These are phyloP conservation scores for Stegodyphus dumicola DNA, from an alignment of 1,140 invertebrate species.

Conservation along the genomic window DNA sequence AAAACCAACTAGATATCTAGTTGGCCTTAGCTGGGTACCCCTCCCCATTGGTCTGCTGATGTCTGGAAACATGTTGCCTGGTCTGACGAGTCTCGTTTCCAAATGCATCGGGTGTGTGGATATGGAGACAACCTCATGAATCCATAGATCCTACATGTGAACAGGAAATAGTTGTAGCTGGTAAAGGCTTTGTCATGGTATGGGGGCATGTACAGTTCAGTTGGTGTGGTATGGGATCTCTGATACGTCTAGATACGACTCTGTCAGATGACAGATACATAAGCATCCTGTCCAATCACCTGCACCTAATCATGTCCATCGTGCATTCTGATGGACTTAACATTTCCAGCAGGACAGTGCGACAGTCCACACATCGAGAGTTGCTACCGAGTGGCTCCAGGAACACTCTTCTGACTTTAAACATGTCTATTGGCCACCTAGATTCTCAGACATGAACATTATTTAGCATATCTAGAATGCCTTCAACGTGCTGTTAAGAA, in stretches of 20 bases:
- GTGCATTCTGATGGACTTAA: background rate
- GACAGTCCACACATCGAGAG: background rate
- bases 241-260: background rate
- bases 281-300: background rate
- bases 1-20: too few species aligned
- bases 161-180: too few species aligned
- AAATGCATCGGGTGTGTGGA: too few species aligned
- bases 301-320: background rate
- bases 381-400: background rate
- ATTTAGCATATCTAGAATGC: background rate
- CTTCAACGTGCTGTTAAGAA: background rate
- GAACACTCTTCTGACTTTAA: background rate
- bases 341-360: background rate
- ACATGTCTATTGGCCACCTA: background rate
- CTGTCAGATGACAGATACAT: background rate
- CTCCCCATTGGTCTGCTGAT: too few species aligned
- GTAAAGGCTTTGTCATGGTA: too few species aligned
- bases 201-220: too few species aligned
- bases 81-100: too few species aligned
- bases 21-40: too few species aligned
- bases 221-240: too few species aligned
- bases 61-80: too few species aligned
- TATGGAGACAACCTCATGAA: too few species aligned
- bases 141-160: too few species aligned
- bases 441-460: background rate